Evolutionary conservation across 2,113 vertebrate genomes (phyloP), one percentile per base, ranked within the genome.

Genomic region (Murina feae): DNA sequence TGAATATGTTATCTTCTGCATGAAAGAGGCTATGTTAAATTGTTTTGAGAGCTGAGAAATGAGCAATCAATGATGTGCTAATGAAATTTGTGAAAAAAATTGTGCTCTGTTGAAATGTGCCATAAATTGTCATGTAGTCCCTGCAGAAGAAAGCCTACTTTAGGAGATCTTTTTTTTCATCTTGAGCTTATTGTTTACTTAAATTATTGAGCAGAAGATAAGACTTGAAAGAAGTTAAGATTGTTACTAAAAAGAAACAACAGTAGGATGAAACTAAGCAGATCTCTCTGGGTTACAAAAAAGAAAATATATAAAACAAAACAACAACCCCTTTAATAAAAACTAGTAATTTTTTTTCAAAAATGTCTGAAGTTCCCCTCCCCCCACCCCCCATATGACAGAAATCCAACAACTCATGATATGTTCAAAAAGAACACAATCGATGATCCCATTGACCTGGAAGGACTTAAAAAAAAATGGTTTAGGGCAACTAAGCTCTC

Each of bases 1-100:
- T 97, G 97, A 98, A 98, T 98, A 98, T 97, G 98, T 97, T 98
- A 98, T 98, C 98, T 96, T 98, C 95, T 97, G 96, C 96, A 98
- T 98, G 98, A 98, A 98, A 98, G 95, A 97, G 93, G 97, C 95
- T 97, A 96, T 98, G 93, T 95, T 98, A 98, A 98, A 98, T 98
- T 98, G 98, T 98, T 98, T 98, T 98, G 93, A 98, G 97, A 97
- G 95, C 91, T 98, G 90, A 98, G 98, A 98, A 98, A 98, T 98
- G 97, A 97, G 96, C 97, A 98, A 98, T 98, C 97, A 98, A 98
- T 98, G 96, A 69, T 96, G 89, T 96, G 89, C 84, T 98, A 98
- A 98, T 98, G 97, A 98, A 98, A 98, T 98, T 97, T 98, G 95
- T 97, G 97, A 97, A 97, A 93, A 39, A 98, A 98, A 98, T 98